phyloP scores from a whole-genome alignment of 2,888 invertebrate species.

The Melanostoma mellinum region DNA sequence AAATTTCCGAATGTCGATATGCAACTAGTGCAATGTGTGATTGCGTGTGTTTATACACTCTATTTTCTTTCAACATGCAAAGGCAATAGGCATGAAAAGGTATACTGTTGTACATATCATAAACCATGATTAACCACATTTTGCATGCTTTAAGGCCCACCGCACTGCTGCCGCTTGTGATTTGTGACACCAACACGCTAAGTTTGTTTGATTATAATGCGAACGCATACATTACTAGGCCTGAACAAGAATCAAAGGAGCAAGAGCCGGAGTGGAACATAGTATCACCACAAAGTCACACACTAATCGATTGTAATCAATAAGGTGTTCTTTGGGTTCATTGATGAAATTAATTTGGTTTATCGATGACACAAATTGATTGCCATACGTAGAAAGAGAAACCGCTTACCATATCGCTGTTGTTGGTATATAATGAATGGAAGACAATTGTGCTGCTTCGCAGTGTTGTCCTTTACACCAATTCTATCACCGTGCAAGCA shows the following conservation, averaged over 20 bases:
- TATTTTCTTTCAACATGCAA: constrained; percentile 5
- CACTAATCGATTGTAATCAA: constrained; percentile 70
- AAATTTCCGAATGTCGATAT: background rate
- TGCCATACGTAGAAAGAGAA: constrained; percentile 38
- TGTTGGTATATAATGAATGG: constrained; percentile 40
- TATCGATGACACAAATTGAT: constrained; percentile 72
- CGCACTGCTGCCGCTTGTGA: constrained; percentile 38
- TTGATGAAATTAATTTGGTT: constrained; percentile 72
- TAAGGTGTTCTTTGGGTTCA: constrained; percentile 69
- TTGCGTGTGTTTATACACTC: background rate
- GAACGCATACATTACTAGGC: constrained; percentile 46
- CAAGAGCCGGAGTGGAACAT: constrained; percentile 9
- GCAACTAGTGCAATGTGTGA: constrained; percentile 26
- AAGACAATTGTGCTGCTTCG: constrained; percentile 55
- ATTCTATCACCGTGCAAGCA: background rate
- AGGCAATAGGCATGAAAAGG: constrained; percentile 6
- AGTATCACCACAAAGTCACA: constrained; percentile 31
- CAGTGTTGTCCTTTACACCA: constrained; percentile 22
- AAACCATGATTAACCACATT: constrained; percentile 60
- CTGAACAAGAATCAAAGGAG: constrained; percentile 17
- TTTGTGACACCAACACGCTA: constrained; percentile 45
- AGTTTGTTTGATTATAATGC: constrained; percentile 37
- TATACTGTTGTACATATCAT: constrained; percentile 18
- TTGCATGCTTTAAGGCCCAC: constrained; percentile 41
- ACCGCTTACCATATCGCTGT: constrained; percentile 52